Percentiles rank a stretch among this genome's conserved stretches.
phyloP scores from a whole-genome alignment of 2,888 invertebrate genomes.

The Onchidella celtica region DNA sequence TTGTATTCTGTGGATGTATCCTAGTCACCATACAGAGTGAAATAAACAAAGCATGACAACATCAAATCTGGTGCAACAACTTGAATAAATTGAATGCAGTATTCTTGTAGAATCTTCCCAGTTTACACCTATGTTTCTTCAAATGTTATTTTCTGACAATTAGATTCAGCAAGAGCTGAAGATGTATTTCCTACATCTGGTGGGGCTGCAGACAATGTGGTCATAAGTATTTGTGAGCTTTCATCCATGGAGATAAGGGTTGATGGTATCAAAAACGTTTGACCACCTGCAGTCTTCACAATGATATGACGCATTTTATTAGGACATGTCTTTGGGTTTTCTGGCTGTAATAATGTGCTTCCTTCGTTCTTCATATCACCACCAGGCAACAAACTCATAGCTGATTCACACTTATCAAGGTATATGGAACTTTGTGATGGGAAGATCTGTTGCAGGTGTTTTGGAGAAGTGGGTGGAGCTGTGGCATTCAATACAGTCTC shows the following conservation, averaged over 20 bases:
- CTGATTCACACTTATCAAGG: background rate
- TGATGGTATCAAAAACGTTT: background rate
- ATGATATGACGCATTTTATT: background rate
- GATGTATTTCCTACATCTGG: too few relatives aligned
- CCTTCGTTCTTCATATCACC: background rate
- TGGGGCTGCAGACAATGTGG: too few relatives aligned
- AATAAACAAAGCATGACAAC: too few relatives aligned
- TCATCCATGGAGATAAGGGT: conserved; percentile 8
- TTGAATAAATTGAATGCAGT: too few relatives aligned
- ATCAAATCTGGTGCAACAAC: too few relatives aligned
- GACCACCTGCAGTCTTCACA: background rate
- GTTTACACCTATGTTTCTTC: too few relatives aligned
- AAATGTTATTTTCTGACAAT: too few relatives aligned
- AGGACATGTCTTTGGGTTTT: background rate
- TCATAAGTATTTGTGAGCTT: background rate
- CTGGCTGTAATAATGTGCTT: too few relatives aligned
- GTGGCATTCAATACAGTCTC: background rate
- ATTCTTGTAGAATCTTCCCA: too few relatives aligned
- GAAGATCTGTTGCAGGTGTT: background rate
- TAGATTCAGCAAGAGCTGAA: too few relatives aligned
- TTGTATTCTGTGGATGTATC: too few relatives aligned
- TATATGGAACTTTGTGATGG: background rate
- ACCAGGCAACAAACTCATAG: background rate
- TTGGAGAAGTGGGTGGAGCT: background rate
- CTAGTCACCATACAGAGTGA: too few relatives aligned